phyloP scores from a whole-genome alignment of 2,797 vertebrate genomes.

The Philypnodon macrostomus region DNA sequence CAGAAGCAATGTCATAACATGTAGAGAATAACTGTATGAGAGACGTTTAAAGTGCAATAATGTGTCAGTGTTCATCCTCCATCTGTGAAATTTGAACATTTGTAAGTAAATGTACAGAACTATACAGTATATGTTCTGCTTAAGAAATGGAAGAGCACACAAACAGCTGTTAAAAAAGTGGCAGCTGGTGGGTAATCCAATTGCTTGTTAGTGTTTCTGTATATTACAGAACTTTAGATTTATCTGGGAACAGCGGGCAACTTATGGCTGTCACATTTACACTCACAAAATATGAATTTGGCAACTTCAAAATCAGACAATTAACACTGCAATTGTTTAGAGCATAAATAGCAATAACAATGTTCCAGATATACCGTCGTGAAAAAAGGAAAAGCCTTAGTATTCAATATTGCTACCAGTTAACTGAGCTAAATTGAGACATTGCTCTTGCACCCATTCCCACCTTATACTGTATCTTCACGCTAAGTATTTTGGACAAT shows the following conservation, averaged over 20 bases:
- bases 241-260: no score
- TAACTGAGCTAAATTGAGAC: no score
- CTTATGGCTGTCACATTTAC: not conserved
- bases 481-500: no score
- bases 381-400: no score
- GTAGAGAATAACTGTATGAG: not conserved
- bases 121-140: not conserved
- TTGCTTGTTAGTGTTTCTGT: not conserved
- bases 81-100: constrained; percentile 6
- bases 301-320: no score
- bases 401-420: no score
- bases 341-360: no score
- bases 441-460: no score
- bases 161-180: not conserved
- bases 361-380: no score
- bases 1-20: not conserved
- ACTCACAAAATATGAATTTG: no score
- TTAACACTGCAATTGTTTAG: no score
- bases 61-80: constrained; percentile 4
- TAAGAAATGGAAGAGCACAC: constrained; percentile 1
- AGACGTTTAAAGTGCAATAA: not conserved
- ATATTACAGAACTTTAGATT: not conserved
- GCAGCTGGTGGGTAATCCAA: constrained; percentile 6
- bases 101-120: not conserved
- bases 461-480: no score